A percentile compares a stretch with the other conserved stretches of the same genome.
phyloP scores from a whole-genome alignment of 2,113 vertebrate species.

The Corydoras sp. region DNA sequence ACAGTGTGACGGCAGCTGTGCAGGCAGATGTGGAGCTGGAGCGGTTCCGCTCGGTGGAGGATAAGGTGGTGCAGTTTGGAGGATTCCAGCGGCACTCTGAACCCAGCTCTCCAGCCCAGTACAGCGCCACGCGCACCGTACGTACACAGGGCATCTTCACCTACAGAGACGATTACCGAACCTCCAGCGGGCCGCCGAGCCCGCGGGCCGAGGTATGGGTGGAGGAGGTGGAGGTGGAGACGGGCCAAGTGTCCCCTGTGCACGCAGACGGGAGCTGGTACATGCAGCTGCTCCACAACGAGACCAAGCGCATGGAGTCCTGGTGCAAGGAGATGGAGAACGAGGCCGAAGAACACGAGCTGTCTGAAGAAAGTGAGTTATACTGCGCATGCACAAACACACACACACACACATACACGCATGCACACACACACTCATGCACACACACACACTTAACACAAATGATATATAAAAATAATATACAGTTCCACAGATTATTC shows the following conservation, averaged over 20 bases:
- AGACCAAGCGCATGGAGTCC: constrained; percentile 89
- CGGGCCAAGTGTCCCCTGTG: constrained; percentile 78
- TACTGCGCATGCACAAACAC: too few relatives aligned
- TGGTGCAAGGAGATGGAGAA: constrained; percentile 98
- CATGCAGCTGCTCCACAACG: constrained; percentile 92
- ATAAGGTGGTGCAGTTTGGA: constrained; percentile 94
- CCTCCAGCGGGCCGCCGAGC: constrained; percentile 78
- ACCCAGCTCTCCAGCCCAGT: constrained; percentile 94
- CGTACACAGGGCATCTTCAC: constrained; percentile 96
- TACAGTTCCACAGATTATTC: too few relatives aligned
- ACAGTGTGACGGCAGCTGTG: constrained; percentile 94
- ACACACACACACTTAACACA: too few relatives aligned
- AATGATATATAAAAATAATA: too few relatives aligned
- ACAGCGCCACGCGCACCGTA: constrained; percentile 88
- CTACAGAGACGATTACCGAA: constrained; percentile 91
- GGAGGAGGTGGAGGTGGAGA: constrained; percentile 74
- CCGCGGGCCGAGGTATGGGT: constrained; percentile 87
- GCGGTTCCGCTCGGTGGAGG: constrained; percentile 89
- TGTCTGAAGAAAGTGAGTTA: constrained; percentile 92
- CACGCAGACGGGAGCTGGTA: constrained; percentile 92
- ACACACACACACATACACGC: too few relatives aligned
- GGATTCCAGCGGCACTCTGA: constrained; percentile 90
- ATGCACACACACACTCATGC: too few relatives aligned
- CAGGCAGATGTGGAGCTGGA: constrained; percentile 95
- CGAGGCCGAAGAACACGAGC: constrained; percentile 92